Evolutionary conservation across 2,888 invertebrate species (phyloP).

Genomic region (Carcina quercana): DNA sequence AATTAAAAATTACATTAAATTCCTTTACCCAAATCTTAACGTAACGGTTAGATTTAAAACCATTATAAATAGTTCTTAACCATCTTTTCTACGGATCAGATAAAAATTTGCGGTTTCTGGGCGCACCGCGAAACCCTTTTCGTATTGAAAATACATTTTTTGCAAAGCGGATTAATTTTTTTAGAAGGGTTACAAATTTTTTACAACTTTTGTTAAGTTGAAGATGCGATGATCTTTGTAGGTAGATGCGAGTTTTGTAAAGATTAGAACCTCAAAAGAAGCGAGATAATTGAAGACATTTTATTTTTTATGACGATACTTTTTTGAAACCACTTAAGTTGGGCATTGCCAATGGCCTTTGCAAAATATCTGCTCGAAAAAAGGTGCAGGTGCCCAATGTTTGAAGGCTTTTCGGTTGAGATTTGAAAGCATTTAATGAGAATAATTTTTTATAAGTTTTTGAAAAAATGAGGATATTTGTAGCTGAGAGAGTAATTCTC

Average conservation of each 20-base stretch:
- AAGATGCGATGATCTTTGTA: slow-evolving; percentile 8
- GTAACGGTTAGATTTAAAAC: too few species aligned
- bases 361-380: slow-evolving; percentile 5
- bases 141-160: slow-evolving; percentile 36
- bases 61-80: too few species aligned
- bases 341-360: slow-evolving; percentile 11
- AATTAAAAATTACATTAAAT: too few species aligned
- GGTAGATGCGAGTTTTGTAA: slow-evolving; percentile 1
- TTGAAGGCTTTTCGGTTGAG: too few species aligned
- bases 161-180: slow-evolving; percentile 66
- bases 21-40: too few species aligned
- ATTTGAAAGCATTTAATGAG: too few species aligned
- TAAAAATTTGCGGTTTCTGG: slow-evolving; percentile 49
- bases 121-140: slow-evolving; percentile 47
- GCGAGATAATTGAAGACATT: too few species aligned
- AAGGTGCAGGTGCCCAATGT: too few species aligned
- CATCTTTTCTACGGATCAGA: slow-evolving; percentile 34
- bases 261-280: too few species aligned
- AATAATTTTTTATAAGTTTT: too few species aligned
- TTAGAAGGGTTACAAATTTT: slow-evolving; percentile 53
- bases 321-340: slow-evolving; percentile 15
- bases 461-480: too few species aligned
- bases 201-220: slow-evolving; percentile 27
- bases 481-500: too few species aligned
- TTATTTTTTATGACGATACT: slow-evolving; percentile 4